These are phyloP conservation scores for Mobula birostris DNA, from an alignment of 2,113 vertebrate genomes.

Conservation along the genomic window DNA sequence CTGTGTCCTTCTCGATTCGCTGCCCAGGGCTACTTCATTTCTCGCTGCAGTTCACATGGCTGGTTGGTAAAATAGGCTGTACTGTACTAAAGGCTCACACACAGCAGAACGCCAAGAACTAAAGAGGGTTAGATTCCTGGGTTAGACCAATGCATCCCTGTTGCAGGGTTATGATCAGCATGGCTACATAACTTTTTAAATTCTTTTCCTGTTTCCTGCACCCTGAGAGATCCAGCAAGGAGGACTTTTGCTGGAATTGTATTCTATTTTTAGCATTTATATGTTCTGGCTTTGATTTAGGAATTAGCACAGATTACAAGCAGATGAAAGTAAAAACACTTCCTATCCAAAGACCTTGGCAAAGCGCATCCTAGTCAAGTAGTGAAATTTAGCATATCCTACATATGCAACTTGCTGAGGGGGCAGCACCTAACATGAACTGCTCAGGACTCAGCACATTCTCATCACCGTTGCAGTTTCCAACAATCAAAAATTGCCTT, in stretches of 20 bases:
- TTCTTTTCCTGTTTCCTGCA: background rate
- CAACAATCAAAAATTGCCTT: background rate
- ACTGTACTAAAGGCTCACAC: constrained; percentile 51
- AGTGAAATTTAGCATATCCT: background rate
- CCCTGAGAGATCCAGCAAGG: background rate
- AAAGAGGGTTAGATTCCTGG: constrained; percentile 53
- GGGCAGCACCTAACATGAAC: background rate
- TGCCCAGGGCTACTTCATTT: constrained; percentile 79
- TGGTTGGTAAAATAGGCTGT: constrained; percentile 52
- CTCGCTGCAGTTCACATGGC: constrained; percentile 55
- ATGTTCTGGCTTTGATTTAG: background rate
- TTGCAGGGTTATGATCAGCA: background rate
- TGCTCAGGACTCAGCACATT: background rate
- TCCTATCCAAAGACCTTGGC: background rate
- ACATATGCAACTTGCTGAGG: background rate
- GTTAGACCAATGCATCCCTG: constrained; percentile 28
- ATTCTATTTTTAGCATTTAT: background rate
- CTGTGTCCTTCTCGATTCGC: constrained; percentile 93
- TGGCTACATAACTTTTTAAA: background rate
- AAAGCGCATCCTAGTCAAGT: background rate
- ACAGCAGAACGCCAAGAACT: constrained; percentile 50
- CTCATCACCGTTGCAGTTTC: background rate
- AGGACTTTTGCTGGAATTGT: background rate
- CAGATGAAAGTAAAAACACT: background rate
- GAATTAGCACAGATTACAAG: background rate